Percentiles rank a stretch among this genome's conserved stretches.
Evolutionary conservation across 2,113 vertebrate species (phyloP).

Genomic region (Cisticola juncidis): DNA sequence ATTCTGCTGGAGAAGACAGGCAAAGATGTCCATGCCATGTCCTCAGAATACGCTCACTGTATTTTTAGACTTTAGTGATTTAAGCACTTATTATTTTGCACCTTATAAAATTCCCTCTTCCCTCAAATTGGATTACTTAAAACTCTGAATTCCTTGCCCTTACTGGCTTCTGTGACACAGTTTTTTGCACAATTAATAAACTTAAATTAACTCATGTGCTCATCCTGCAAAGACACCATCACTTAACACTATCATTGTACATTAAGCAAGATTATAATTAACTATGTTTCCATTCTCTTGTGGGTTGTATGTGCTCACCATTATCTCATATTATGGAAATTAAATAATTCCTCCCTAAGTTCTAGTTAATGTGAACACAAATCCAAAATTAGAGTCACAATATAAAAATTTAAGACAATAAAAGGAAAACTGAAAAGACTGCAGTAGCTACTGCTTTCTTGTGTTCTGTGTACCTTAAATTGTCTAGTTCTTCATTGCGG

Average conservation of each 20-base stretch:
- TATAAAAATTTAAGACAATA: not conserved
- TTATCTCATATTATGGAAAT: constrained; percentile 29
- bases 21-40: not conserved
- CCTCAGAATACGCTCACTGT: not conserved
- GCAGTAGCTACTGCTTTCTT: not conserved
- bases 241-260: constrained; percentile 1
- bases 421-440: not conserved
- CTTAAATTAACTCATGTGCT: constrained; percentile 5
- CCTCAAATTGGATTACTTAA: constrained; percentile 26
- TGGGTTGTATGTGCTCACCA: not conserved
- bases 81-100: not conserved
- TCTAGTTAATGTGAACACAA: not conserved
- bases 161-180: not conserved
- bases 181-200: constrained; percentile 27
- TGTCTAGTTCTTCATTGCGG: not conserved
- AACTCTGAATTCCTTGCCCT: constrained; percentile 25
- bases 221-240: not conserved
- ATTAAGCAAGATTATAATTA: constrained; percentile 28
- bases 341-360: constrained; percentile 11
- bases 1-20: not conserved
- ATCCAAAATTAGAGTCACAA: not conserved
- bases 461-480: not conserved
- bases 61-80: not conserved
- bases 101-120: not conserved
- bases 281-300: constrained; percentile 24